These are phyloP conservation scores for Proisotoma minuta DNA, from an alignment of 2,888 invertebrate genomes.

Conservation along the genomic window DNA sequence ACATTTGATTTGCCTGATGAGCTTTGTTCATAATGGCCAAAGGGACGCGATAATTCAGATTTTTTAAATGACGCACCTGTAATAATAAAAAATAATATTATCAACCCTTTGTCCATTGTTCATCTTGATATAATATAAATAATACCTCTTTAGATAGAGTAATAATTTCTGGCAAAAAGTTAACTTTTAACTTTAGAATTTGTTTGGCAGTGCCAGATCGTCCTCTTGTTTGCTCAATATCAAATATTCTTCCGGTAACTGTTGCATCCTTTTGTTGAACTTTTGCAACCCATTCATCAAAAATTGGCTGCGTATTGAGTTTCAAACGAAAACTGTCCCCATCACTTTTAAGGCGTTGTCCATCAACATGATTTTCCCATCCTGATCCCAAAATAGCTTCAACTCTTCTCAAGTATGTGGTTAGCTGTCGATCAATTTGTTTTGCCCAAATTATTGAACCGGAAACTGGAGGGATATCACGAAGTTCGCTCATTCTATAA, in stretches of 20 bases:
- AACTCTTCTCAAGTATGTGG: conserved; percentile 90
- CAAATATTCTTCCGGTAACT: conserved; percentile 89
- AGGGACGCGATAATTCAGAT: conserved; percentile 92
- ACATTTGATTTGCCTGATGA: conserved; percentile 95
- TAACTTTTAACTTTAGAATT: conserved; percentile 71
- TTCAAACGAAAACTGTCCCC: conserved; percentile 96
- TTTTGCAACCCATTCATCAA: conserved; percentile 95
- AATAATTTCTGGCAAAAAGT: conserved; percentile 97
- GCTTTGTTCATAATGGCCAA: conserved; percentile 98
- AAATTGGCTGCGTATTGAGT: conserved; percentile 92
- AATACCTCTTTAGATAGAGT: conserved; percentile 91
- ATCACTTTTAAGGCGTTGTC: conserved; percentile 93
- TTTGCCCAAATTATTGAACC: conserved; percentile 99
- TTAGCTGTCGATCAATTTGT: conserved; percentile 95
- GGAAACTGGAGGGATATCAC: conserved; percentile 94
- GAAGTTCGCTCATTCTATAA: conserved; percentile 80
- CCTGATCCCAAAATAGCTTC: conserved; percentile 85
- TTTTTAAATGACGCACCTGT: conserved; percentile 82
- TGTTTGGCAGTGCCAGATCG: conserved; percentile 48
- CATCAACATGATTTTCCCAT: conserved; percentile 97
- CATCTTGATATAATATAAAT: not conserved
- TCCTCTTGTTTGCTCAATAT: conserved; percentile 67
- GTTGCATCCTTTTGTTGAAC: conserved; percentile 90
- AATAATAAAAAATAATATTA: conserved; percentile 3
- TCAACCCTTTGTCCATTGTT: not conserved